Conservation (phyloP, 2,797 vertebrate species). For the Sarcoramphus papa region DNA sequence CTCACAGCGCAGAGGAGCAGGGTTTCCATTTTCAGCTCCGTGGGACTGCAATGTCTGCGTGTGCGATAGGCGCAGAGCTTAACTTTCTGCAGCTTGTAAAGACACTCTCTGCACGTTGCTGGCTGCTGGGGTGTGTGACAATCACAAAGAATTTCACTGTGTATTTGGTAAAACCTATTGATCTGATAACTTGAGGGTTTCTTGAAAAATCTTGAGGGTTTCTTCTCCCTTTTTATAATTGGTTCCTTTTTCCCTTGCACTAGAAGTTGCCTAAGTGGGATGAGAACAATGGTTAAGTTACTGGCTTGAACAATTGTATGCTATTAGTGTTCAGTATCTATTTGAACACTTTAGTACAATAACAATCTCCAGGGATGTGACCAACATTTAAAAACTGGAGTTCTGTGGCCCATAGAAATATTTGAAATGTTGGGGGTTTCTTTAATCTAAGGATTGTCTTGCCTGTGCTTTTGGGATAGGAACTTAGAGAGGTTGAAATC, state of each 20-base stretch:
- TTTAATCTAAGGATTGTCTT: neutral
- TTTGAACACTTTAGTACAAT: neutral
- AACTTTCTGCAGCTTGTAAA: too few species aligned
- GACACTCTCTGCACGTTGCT: neutral
- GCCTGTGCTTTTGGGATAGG: neutral
- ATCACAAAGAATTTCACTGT: neutral
- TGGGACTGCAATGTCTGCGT: rapidly evolving
- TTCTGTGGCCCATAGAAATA: neutral
- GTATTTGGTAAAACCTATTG: neutral
- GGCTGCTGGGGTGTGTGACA: neutral
- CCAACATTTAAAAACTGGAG: neutral
- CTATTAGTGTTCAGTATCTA: neutral
- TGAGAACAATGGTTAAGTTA: neutral
- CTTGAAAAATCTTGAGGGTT: neutral
- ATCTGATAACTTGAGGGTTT: neutral
- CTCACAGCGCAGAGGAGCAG: neutral
- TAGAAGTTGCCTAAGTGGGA: neutral
- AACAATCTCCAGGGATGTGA: too few species aligned
- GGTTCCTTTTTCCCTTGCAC: neutral
- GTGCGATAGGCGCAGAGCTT: rapidly evolving
- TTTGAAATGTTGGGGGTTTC: neutral
- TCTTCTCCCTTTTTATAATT: too few species aligned
- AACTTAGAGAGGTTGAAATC: too few species aligned
- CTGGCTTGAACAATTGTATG: too few species aligned
- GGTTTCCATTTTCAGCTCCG: neutral